Base-by-base conservation (phyloP, 2,113 vertebrate genomes). In the Entelurus aequoreus region DNA sequence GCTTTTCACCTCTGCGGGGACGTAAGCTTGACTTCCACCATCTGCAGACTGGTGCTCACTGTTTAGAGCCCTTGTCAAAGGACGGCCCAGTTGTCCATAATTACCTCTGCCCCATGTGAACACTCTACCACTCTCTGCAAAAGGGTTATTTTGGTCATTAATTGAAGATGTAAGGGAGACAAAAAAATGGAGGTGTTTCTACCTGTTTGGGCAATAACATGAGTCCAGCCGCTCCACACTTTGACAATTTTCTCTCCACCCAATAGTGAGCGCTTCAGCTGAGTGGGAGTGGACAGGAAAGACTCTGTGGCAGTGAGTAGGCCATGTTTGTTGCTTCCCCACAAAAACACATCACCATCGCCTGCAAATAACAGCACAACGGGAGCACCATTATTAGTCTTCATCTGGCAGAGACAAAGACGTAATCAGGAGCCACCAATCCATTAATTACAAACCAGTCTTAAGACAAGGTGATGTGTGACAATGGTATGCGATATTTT, bases 151-250 rank as follows among this genome's bases (percentile, higher is more conserved):
- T 8, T 50, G 13, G 62, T 76, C 37, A 59, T 28, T 46, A 53
- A 42, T 11, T 6, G 11, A 13, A 60, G 56, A 47, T 46, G 6
- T 47, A 11, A 54, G 7, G 40, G 4, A 48, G 1, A 42, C 15
- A 12, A 15, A 51, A 9, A 51, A 4, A 15, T n/a, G n/a, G 37
- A 16, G 9, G 19, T 9, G 11, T 47, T 6, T 19, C 61, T 81
- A 97, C 95, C 94, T 91, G 95, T 96, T 77, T 60, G 90, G 62
- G 90, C 92, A 48, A 94, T 86, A 65, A 93, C 68, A 62, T 98
- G 96, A 5, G 94, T 96, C 96, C 96, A 98, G 72, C 95, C 95
- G 40, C 93, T 95, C 91, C 93, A 93, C n/a, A 93, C 73, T 0
- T 80, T 76, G 47, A 35, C 65, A 48, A 94, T 74, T 69, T 87